phyloP scores from a whole-genome alignment of 2,113 vertebrate species.

The Hippolais icterina region DNA sequence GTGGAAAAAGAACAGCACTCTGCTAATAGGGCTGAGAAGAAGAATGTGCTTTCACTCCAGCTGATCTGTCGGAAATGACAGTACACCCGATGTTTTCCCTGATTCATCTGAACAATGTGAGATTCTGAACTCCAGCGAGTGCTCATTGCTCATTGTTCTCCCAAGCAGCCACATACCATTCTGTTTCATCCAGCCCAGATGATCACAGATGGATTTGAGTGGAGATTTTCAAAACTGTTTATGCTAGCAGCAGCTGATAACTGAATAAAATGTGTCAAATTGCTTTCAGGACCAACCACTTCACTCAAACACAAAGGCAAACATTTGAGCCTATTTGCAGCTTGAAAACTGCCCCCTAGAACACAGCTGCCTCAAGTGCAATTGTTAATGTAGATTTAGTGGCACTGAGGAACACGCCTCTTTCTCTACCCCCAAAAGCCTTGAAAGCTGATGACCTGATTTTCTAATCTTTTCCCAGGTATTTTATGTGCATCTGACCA shows the following conservation, averaged over 20 bases:
- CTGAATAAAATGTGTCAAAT: constrained; percentile 35
- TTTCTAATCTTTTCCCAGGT: not conserved
- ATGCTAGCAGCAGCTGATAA: constrained; percentile 40
- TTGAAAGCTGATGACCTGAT: not conserved
- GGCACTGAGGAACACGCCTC: not conserved
- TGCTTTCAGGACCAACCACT: constrained; percentile 26
- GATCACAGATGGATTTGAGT: constrained; percentile 25
- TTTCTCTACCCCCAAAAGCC: not conserved
- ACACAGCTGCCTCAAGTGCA: not conserved
- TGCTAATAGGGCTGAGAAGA: constrained; percentile 26
- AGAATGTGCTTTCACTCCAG: constrained; percentile 4
- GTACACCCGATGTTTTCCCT: constrained; percentile 47
- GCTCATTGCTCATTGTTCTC: constrained; percentile 59
- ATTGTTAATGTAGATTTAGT: not conserved
- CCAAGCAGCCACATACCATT: not conserved
- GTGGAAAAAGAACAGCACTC: not conserved
- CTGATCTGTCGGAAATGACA: constrained; percentile 58
- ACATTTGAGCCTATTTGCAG: constrained; percentile 15
- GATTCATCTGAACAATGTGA: constrained; percentile 55
- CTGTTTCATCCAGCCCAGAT: not conserved
- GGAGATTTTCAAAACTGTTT: constrained; percentile 16
- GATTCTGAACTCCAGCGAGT: constrained; percentile 37
- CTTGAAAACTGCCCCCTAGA: not conserved
- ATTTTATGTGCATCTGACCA: not conserved
- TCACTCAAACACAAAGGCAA: constrained; percentile 9